phyloP scores from a whole-genome alignment of 2,797 vertebrate genomes.

The Peromyscus nudipes region DNA sequence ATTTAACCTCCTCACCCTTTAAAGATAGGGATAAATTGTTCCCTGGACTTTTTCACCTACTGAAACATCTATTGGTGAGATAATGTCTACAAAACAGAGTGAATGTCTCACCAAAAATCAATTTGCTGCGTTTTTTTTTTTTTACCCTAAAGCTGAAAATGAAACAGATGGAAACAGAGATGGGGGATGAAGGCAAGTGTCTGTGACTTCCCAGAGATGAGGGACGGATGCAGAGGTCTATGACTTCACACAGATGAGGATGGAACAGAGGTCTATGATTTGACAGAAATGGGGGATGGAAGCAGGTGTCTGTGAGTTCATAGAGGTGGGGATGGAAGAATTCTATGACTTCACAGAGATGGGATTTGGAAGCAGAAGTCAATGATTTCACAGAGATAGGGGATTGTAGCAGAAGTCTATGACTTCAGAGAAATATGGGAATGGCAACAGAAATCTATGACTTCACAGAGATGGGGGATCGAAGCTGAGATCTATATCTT shows the following conservation, averaged over 20 bases:
- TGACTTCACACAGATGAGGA: not conserved
- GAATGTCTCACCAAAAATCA: slow-evolving; percentile 32
- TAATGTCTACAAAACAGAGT: slow-evolving; percentile 74
- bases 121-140: slow-evolving; percentile 31
- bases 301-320: not conserved
- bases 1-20: slow-evolving; percentile 78
- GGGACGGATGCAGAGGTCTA: not conserved
- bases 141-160: not conserved
- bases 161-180: not conserved
- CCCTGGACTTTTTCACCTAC: slow-evolving; percentile 4
- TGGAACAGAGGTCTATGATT: not conserved
- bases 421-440: no score
- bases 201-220: not conserved
- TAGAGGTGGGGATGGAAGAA: not conserved
- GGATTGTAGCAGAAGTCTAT: no score
- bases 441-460: no score
- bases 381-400: no score
- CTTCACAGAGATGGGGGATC: no score
- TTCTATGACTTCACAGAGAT: not conserved
- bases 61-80: slow-evolving; percentile 68
- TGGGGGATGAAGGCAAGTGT: not conserved
- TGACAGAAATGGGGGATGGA: not conserved
- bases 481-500: no score
- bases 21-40: slow-evolving; percentile 69
- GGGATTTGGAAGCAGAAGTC: no score